phyloP scores from a whole-genome alignment of 2,113 vertebrate genomes.

The Triplophysa tibetana region DNA sequence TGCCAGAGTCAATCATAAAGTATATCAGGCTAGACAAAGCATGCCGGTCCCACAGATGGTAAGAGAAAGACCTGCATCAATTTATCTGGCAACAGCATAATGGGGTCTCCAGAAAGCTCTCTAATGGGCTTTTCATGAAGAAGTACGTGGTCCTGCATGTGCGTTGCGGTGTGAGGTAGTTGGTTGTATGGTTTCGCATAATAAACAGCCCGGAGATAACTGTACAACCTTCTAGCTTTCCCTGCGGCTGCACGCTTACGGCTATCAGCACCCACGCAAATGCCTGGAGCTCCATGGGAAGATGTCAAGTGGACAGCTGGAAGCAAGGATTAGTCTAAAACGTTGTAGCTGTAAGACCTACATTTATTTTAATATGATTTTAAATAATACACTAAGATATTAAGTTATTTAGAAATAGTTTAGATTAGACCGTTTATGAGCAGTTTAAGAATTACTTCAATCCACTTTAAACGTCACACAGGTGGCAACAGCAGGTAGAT shows the following conservation, averaged over 20 bases:
- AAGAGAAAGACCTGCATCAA: neutral
- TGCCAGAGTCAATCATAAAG: neutral
- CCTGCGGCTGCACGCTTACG: constrained; percentile 72
- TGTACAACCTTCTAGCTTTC: constrained; percentile 87
- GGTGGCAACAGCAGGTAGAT: neutral
- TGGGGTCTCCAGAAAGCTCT: neutral
- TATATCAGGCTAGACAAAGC: neutral
- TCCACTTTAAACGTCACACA: no score
- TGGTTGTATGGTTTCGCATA: constrained; percentile 85
- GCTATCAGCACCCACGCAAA: constrained; percentile 1
- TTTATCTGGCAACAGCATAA: constrained; percentile 7
- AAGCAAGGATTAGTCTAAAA: neutral
- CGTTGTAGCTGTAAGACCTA: neutral
- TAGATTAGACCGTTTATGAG: no score
- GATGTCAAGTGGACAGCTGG: constrained; percentile 3
- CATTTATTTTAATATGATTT: neutral
- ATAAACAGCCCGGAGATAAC: constrained; percentile 83
- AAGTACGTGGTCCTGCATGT: constrained; percentile 48
- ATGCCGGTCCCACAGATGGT: neutral
- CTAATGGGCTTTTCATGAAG: constrained; percentile 12
- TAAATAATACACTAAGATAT: neutral
- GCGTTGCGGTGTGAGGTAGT: constrained; percentile 81
- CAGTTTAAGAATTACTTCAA: no score
- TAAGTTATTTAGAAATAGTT: neutral
- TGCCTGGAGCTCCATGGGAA: neutral